Conservation (phyloP, 2,113 vertebrate genomes). For the Sinocyclocheilus anophthalmus region DNA sequence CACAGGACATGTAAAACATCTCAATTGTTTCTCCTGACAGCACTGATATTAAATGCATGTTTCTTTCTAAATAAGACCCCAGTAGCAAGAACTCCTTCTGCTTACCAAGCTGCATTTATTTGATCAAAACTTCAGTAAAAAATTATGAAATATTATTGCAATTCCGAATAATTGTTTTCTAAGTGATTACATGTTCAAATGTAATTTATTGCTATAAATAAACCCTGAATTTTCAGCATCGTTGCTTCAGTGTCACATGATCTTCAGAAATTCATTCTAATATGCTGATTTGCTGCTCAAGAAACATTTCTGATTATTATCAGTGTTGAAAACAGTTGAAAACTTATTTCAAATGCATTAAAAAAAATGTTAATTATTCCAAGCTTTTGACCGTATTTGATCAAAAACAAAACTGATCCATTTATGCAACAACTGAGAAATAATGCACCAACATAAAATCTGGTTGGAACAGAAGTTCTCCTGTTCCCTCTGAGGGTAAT, state of each 20-base stretch:
- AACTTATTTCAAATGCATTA: too few species aligned
- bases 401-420: too few species aligned
- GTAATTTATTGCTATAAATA: neutral
- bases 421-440: too few species aligned
- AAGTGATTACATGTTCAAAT: neutral
- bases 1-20: slow-evolving; percentile 20
- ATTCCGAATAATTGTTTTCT: neutral
- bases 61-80: neutral
- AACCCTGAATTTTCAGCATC: neutral
- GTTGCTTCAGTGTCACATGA: neutral
- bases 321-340: too few species aligned
- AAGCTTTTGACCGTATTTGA: too few species aligned
- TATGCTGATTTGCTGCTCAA: too few species aligned
- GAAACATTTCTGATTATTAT: too few species aligned
- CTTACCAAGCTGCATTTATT: neutral
- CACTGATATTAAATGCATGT: neutral
- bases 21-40: neutral
- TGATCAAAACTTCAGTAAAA: neutral
- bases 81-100: neutral
- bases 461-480: too few species aligned
- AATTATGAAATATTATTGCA: neutral
- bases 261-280: neutral
- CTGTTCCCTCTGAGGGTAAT: neutral
- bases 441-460: too few species aligned
- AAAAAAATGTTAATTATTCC: too few species aligned